phyloP scores from a whole-genome alignment of 2,797 vertebrate species.

The Steatocranus sp. region DNA sequence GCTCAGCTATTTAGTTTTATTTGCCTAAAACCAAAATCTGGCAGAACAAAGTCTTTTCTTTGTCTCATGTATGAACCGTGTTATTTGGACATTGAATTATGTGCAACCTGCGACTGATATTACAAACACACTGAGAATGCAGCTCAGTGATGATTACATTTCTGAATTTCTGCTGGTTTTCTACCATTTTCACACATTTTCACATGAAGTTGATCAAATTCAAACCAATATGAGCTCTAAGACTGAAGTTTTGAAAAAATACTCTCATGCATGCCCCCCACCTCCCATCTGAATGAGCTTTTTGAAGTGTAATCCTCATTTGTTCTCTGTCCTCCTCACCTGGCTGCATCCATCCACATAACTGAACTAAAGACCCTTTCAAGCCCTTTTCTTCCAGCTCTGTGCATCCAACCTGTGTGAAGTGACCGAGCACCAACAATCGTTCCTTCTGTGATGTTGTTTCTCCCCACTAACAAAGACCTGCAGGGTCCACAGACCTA shows the following conservation, averaged over 20 bases:
- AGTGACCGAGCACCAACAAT: not conserved
- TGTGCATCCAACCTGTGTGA: not conserved
- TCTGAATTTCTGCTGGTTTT: not conserved
- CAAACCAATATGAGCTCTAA: not conserved
- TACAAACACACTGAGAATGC: not conserved
- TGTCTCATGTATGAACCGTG: accelerated
- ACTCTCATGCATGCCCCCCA: not conserved
- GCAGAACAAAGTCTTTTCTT: not conserved
- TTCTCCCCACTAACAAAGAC: not conserved
- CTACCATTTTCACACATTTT: not conserved
- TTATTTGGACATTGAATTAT: not conserved
- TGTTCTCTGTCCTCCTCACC: not conserved
- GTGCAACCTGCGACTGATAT: not conserved
- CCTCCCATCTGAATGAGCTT: accelerated
- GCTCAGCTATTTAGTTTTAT: not conserved
- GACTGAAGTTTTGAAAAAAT: not conserved
- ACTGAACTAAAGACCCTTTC: not conserved
- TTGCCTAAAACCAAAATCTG: accelerated
- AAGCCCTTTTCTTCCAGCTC: not conserved
- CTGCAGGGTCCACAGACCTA: not conserved
- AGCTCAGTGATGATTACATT: not conserved
- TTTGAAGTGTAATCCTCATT: not conserved
- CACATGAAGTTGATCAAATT: not conserved
- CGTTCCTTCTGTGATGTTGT: not conserved
- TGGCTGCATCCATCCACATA: not conserved